Evolutionary conservation across 2,888 invertebrate species (phyloP).

Genomic region (Tribolium freemani): DNA sequence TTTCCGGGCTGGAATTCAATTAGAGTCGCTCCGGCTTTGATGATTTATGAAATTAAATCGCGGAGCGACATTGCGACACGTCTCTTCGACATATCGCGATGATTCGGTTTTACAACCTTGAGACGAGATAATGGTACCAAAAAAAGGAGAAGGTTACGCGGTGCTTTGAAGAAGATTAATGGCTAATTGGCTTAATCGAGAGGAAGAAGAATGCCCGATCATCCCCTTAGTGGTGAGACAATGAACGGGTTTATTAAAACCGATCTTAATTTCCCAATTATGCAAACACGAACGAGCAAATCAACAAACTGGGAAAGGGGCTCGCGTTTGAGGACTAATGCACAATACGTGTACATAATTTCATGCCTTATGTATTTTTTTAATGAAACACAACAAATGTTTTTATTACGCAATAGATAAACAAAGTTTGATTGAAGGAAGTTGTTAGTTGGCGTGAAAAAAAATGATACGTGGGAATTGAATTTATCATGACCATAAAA

Average conservation of each 20-base stretch:
- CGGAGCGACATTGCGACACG: constrained; percentile 8
- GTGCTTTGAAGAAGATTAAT: constrained; percentile 1
- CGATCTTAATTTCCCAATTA: background rate
- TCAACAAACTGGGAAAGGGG: constrained; percentile 6
- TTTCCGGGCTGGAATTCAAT: constrained; percentile 15
- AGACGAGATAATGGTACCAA: constrained; percentile 10
- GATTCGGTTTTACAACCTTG: constrained; percentile 12
- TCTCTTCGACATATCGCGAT: background rate
- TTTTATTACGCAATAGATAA: background rate
- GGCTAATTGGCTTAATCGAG: background rate
- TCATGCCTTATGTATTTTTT: too few relatives aligned
- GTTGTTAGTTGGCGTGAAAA: background rate
- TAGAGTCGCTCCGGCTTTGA: background rate
- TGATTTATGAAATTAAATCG: constrained; percentile 23
- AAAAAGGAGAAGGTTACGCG: background rate
- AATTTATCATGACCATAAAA: background rate
- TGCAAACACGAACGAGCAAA: constrained; percentile 17
- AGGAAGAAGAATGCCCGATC: background rate
- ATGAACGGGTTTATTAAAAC: background rate
- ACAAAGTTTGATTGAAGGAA: background rate
- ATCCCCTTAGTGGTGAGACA: constrained; percentile 4
- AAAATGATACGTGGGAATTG: background rate
- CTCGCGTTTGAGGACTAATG: background rate
- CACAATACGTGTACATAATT: background rate
- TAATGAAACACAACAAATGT: background rate